phyloP scores from a whole-genome alignment of 2,888 invertebrate genomes.

The Dolomedes plantarius region DNA sequence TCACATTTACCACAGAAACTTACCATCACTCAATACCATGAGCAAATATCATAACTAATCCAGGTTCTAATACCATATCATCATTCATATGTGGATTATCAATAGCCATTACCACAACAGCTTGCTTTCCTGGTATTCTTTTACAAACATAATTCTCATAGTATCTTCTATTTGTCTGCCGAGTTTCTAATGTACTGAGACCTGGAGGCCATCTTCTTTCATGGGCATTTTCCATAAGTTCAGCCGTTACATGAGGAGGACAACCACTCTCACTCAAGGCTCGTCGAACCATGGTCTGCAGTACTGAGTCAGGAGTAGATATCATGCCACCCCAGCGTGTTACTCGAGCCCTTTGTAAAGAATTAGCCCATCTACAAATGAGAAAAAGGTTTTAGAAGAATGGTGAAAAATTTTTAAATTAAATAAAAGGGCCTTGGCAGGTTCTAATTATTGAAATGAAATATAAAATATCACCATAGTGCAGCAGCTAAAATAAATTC shows the following conservation, averaged over 20 bases:
- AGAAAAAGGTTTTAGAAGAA: too few relatives aligned
- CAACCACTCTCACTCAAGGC: conserved; percentile 95
- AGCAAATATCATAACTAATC: conserved; percentile 98
- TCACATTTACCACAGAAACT: not conserved
- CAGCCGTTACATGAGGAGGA: conserved; percentile 93
- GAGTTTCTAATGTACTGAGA: conserved; percentile 90
- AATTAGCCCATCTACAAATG: conserved; percentile 83
- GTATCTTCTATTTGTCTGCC: conserved; percentile 93
- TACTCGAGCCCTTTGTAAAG: conserved; percentile 88
- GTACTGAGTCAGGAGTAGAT: conserved; percentile 95
- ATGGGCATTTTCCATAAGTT: conserved; percentile 97
- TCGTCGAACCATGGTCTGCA: conserved; percentile 94
- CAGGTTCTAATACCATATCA: conserved; percentile 96
- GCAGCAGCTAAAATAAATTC: too few relatives aligned
- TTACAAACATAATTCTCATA: conserved; percentile 97
- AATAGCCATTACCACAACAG: conserved; percentile 94
- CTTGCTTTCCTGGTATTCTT: conserved; percentile 89
- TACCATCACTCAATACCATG: conserved; percentile 85
- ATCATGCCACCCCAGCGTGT: conserved; percentile 99
- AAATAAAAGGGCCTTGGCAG: too few relatives aligned
- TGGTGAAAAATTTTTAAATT: too few relatives aligned
- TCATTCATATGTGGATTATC: conserved; percentile 96
- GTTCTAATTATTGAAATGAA: too few relatives aligned
- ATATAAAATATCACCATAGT: too few relatives aligned
- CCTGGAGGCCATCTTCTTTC: conserved; percentile 97